Evolutionary conservation across 2,888 invertebrate species (phyloP).

Genomic region (Cheilosia vernalis): DNA sequence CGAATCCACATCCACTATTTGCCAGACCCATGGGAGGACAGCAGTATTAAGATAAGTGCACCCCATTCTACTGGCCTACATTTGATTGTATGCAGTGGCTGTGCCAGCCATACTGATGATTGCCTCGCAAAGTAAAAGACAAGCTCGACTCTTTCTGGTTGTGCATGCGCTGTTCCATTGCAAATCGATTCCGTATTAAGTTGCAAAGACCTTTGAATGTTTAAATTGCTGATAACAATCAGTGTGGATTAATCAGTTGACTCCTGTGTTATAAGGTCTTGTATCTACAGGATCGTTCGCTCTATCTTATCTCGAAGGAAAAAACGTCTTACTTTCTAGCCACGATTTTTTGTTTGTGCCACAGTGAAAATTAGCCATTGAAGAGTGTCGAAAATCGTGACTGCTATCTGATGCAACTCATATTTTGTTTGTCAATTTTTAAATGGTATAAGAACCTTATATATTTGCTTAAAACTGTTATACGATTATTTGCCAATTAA

Average conservation of each 20-base stretch:
- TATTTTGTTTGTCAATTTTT: background rate
- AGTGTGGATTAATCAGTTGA: constrained; percentile 53
- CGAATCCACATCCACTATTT: constrained; percentile 16
- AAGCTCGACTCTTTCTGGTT: constrained; percentile 2
- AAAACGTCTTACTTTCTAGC: constrained; percentile 8
- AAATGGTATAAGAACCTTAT: background rate
- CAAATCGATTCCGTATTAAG: constrained; percentile 34
- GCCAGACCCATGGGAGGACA: constrained; percentile 60
- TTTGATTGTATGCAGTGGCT: constrained; percentile 17
- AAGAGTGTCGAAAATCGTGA: background rate
- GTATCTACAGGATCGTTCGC: constrained; percentile 7
- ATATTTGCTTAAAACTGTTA: background rate
- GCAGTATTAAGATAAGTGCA: constrained; percentile 42
- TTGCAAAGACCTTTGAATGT: constrained; percentile 56
- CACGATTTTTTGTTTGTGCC: constrained; percentile 12
- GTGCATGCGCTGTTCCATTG: constrained; percentile 6
- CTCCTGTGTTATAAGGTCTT: constrained; percentile 54
- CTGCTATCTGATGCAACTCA: background rate
- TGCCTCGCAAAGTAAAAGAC: constrained; percentile 18
- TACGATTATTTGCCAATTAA: constrained; percentile 14
- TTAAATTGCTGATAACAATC: constrained; percentile 60
- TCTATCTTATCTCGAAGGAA: constrained; percentile 10
- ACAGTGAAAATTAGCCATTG: constrained; percentile 18
- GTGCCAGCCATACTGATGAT: constrained; percentile 21
- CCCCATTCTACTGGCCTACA: constrained; percentile 49